These are phyloP conservation scores for Noctilio leporinus DNA, from an alignment of 2,113 vertebrate species.

Conservation along the genomic window DNA sequence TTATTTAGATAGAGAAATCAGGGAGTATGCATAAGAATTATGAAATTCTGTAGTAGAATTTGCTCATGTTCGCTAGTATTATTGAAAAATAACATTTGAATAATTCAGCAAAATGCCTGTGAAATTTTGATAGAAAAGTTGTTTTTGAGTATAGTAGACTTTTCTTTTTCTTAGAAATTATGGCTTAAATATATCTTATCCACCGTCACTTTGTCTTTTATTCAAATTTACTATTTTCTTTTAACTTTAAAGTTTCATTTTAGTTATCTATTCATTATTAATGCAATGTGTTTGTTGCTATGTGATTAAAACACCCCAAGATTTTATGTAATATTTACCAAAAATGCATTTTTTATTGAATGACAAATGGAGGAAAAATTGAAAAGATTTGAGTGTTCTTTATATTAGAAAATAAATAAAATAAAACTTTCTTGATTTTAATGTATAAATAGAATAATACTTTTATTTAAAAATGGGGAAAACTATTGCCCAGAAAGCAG, in stretches of 20 bases:
- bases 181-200: background rate
- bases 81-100: background rate
- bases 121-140: background rate
- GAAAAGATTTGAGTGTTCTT: background rate
- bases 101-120: background rate
- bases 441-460: background rate
- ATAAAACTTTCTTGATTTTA: background rate
- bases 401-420: background rate
- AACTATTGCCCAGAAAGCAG: background rate
- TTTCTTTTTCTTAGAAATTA: background rate
- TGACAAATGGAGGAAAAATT: background rate
- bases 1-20: background rate
- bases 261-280: background rate
- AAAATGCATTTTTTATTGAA: background rate
- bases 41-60: background rate
- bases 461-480: background rate
- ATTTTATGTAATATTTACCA: background rate
- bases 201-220: background rate
- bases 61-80: background rate
- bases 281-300: background rate
- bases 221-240: background rate
- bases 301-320: background rate
- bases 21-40: background rate
- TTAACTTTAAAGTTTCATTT: background rate
- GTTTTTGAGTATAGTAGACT: background rate